Base-by-base conservation (phyloP, 2,888 invertebrate genomes). In the Alloplasta piceator region DNA sequence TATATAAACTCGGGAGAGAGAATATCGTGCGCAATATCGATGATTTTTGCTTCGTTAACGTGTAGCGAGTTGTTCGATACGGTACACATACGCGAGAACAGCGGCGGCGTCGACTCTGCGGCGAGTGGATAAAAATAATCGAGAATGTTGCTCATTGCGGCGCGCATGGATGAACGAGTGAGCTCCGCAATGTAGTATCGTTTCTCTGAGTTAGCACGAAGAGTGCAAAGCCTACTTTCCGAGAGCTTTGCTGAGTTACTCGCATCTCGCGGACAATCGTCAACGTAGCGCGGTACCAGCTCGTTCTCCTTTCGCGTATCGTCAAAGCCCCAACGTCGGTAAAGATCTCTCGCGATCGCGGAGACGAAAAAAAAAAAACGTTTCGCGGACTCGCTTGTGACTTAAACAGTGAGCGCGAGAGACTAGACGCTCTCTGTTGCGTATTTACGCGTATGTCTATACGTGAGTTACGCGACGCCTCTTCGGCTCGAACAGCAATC, bases 391-490 rank as follows among this genome's bases (percentile, higher is more conserved):
- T 48, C 43, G 74, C 74, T 74, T 55, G 46, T 60, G 41, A 55
- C 64, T 63, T 68, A 55, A 68, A 64, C 12, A 63, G 46, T 52
- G 26, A 12, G 66, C 16, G 16, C 26, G 14, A 14, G 36, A 16
- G 43, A 9, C 41, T 39, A 74, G 64, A 46, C 66, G 56, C 66
- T 48, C 48, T 58, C 77, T 80, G 79, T 82, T 84, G 48, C 14
- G 5, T 64, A 9, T 38, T 82, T 26, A 86, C 86, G 88, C 89
- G 89, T 89, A n/a, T n/a, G n/a, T n/a, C n/a, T 84, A 86, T 86
- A 88, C 89, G 89, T 89, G 89, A 90, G 90, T 90, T 90, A 90
- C 91, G 90, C 86, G 90, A 88, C 85, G 86, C 84, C 85, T 84
- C n/a, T n/a, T 41, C 9, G 43, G 14, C 26, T 12, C 52, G 5